Conservation (phyloP, 2,113 vertebrate genomes). For the Megaceryle torquata region DNA sequence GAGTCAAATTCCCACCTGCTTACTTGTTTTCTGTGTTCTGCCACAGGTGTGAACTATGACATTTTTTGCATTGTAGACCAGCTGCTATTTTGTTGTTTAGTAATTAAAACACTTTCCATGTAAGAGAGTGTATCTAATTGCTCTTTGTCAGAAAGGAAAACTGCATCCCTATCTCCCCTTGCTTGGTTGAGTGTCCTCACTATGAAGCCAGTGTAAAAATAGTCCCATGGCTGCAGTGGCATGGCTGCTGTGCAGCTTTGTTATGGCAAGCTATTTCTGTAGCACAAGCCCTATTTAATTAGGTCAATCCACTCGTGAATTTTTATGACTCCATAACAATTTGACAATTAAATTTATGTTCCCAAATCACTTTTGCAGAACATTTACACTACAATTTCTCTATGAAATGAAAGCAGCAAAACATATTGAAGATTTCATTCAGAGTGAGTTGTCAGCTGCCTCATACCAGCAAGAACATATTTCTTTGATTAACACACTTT, state of each 20-base stretch:
- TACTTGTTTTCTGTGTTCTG: background rate
- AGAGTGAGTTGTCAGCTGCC: background rate
- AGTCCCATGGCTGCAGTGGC: background rate
- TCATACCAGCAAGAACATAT: constrained; percentile 26
- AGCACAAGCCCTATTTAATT: background rate
- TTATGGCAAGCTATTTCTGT: background rate
- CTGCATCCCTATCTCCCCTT: background rate
- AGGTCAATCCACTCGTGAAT: background rate
- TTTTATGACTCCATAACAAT: background rate
- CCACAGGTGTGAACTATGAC: accelerated
- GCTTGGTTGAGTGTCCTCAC: background rate
- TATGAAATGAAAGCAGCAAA: background rate
- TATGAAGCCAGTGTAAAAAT: background rate
- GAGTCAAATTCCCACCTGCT: background rate
- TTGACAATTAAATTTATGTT: background rate
- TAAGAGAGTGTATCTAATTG: background rate
- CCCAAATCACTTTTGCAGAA: background rate
- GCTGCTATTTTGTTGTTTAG: background rate
- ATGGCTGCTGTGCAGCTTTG: background rate
- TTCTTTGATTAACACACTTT: constrained; percentile 40
- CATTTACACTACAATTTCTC: background rate
- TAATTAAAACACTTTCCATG: background rate
- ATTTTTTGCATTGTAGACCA: background rate
- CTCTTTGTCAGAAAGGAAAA: background rate
- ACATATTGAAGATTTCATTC: constrained; percentile 37